phyloP scores from a whole-genome alignment of 2,888 invertebrate species.

The Bruchidius siliquastri region DNA sequence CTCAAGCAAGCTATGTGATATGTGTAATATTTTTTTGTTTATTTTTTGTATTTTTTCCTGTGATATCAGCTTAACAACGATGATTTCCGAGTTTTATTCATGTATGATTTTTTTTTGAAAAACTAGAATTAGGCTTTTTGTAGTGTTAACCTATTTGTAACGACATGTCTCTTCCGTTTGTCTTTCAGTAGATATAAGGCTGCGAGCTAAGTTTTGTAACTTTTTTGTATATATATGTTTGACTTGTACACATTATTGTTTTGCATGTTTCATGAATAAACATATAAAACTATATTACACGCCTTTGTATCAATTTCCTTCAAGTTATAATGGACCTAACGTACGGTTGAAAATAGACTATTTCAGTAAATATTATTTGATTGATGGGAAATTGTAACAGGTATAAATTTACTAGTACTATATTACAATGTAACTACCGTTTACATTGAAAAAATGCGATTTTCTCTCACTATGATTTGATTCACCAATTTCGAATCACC shows the following conservation, averaged over 20 bases:
- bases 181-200: conserved; percentile 23
- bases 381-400: too few species aligned
- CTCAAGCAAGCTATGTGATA: conserved; percentile 45
- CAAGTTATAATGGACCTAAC: too few species aligned
- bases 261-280: not conserved
- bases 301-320: too few species aligned
- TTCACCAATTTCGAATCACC: too few species aligned
- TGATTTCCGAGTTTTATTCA: conserved; percentile 24
- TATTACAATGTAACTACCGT: too few species aligned
- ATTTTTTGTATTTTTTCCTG: conserved; percentile 38
- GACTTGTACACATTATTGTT: not conserved
- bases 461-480: too few species aligned
- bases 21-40: conserved; percentile 24
- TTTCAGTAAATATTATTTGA: too few species aligned
- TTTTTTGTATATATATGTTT: not conserved
- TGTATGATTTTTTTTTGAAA: conserved; percentile 16
- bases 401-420: too few species aligned
- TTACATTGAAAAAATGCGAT: too few species aligned
- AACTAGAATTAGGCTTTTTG: conserved; percentile 2
- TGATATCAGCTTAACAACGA: conserved; percentile 44
- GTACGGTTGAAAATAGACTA: too few species aligned
- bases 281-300: not conserved
- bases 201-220: conserved; percentile 1
- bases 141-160: conserved; percentile 3
- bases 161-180: conserved; percentile 16